Percentiles rank a stretch among this genome's conserved stretches.
Conservation (phyloP, 92 coral and sea anemone genomes). For the Isaurus tuberculatus region DNA sequence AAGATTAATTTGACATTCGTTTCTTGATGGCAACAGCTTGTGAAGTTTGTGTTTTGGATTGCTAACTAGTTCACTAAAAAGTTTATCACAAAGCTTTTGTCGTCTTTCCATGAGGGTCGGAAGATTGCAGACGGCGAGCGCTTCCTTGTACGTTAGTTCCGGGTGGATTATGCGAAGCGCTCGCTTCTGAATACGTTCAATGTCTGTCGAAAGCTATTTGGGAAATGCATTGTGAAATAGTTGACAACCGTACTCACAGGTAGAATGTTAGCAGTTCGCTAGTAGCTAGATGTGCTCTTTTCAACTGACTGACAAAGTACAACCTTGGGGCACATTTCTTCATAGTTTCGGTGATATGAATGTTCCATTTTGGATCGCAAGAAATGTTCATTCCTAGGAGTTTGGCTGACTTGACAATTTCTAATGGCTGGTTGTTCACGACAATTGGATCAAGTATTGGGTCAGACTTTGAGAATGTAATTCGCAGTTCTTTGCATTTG, state of each 20-base stretch:
- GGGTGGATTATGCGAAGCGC: slow-evolving; percentile 42
- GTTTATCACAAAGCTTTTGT: not conserved
- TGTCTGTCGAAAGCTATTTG: slow-evolving; percentile 42
- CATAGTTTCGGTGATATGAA: slow-evolving; percentile 37
- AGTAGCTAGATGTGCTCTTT: slow-evolving; percentile 43
- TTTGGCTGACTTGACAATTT: slow-evolving; percentile 30
- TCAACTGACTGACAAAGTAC: slow-evolving; percentile 42
- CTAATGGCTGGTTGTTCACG: slow-evolving; percentile 29
- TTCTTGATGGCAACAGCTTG: slow-evolving; percentile 33
- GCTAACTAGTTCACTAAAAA: slow-evolving; percentile 26
- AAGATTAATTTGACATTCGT: slow-evolving; percentile 29
- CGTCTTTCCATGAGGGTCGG: slow-evolving; percentile 17
- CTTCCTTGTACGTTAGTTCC: slow-evolving; percentile 23
- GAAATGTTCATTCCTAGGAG: slow-evolving; percentile 38
- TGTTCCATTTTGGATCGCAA: slow-evolving; percentile 35
- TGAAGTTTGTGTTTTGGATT: slow-evolving; percentile 36
- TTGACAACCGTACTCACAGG: slow-evolving; percentile 40
- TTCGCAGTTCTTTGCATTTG: slow-evolving; percentile 50
- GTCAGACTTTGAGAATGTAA: too few relatives aligned
- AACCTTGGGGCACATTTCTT: slow-evolving; percentile 42
- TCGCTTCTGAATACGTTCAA: too few relatives aligned
- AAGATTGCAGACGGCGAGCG: slow-evolving; percentile 43
- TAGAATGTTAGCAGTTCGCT: slow-evolving; percentile 39
- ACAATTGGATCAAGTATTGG: slow-evolving; percentile 27
- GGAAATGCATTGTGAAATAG: too few relatives aligned